A percentile compares a stretch with the other conserved stretches of the same genome.
Conservation (phyloP, 1,140 invertebrate species). For the Cydia strobilella region DNA sequence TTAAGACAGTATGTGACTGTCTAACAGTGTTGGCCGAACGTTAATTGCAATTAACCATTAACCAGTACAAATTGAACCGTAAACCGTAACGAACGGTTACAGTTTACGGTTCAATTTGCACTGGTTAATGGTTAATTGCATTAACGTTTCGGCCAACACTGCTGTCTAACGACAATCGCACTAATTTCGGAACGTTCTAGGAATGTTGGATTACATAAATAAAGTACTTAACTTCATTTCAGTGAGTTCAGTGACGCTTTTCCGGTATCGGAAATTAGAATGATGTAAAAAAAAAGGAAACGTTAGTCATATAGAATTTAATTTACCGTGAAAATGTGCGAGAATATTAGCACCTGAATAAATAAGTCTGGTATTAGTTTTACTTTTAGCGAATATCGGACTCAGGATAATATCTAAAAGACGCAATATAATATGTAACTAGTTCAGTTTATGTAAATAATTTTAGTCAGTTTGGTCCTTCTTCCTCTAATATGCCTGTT, state of each 20-base stretch:
- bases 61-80: no score
- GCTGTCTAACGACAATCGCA: neutral
- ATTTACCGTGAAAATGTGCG: neutral
- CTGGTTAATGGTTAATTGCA: no score
- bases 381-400: neutral
- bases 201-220: slow-evolving; percentile 2
- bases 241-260: neutral
- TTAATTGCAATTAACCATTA: no score
- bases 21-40: no score
- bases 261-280: neutral
- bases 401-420: neutral
- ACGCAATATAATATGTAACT: neutral
- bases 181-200: neutral
- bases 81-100: no score
- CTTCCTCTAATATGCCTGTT: no score
- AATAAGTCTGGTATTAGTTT: neutral
- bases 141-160: no score
- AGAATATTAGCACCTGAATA: slow-evolving; percentile 1
- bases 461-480: no score
- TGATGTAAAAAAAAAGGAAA: no score
- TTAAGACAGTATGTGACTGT: neutral
- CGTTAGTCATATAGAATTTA: neutral
- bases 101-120: no score
- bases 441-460: no score
- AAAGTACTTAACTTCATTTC: neutral